These are phyloP conservation scores for Chloebia gouldiae DNA, from an alignment of 2,113 vertebrate genomes.

Conservation along the genomic window DNA sequence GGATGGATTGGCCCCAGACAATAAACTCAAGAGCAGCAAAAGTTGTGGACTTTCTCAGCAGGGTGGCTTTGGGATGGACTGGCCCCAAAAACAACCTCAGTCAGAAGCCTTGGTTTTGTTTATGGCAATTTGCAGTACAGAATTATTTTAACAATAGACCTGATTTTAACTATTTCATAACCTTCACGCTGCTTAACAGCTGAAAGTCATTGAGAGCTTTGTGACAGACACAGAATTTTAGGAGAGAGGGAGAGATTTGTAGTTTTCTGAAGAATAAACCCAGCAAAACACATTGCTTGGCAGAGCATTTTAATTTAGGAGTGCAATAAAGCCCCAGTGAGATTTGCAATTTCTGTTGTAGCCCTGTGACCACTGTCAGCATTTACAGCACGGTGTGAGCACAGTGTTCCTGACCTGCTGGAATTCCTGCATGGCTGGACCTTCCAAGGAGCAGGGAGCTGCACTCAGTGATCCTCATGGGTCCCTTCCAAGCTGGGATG, in stretches of 20 bases:
- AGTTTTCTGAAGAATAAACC: background rate
- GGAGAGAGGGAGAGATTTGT: background rate
- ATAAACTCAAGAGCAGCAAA: too few species aligned
- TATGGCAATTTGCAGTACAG: background rate
- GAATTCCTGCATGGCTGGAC: background rate
- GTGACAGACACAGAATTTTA: background rate
- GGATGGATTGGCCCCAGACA: background rate
- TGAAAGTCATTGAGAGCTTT: background rate
- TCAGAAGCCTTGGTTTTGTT: background rate
- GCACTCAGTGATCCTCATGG: rapidly evolving
- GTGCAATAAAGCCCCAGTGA: background rate
- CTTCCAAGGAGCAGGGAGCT: background rate
- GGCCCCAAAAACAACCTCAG: background rate
- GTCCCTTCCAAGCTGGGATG: background rate
- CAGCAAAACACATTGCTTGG: background rate
- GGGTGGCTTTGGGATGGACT: too few species aligned
- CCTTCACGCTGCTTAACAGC: background rate
- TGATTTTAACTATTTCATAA: background rate
- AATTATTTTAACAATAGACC: background rate
- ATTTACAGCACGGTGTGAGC: background rate
- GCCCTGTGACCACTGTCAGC: background rate
- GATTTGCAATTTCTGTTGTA: background rate
- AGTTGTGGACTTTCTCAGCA: too few species aligned
- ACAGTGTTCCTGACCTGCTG: background rate
- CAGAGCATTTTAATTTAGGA: background rate